Base-by-base conservation (phyloP, 2,797 vertebrate species). In the Podarcis siculus region DNA sequence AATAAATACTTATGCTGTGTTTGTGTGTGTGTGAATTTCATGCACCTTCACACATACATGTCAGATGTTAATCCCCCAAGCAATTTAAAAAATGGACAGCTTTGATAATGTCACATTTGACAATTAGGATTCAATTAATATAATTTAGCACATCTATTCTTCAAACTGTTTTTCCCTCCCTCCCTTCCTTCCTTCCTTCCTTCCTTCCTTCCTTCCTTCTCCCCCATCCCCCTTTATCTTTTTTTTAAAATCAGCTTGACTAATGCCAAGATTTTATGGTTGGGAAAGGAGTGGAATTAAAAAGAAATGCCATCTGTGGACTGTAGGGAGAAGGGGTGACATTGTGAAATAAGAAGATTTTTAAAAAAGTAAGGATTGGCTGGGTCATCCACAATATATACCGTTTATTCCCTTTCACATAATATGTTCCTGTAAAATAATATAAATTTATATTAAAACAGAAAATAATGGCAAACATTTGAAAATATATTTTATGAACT, bases 1-100 rank as follows among this genome's bases (percentile, higher is more conserved):
- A 92, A 90, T 87, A 88, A 95, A 30, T 49, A 45, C 42, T 45
- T 77, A 4, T 77, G 75, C 37, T 76, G 25, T 25, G 25, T 4
- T 9, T 73, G 5, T 37, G 35, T 49, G 35, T 37, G 72, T 42
- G 23, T 39, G 8, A 23, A 35, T 8, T 21, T 39, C 49, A 55
- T 55, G 49, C 21, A 10, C 23, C 4, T 17, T 23, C 73, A 75
- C 35, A 75, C 73, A 30, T 49, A 8, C 42, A 17, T 30, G 3
- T 7, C 49, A 45, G 76, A 49, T 30, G 17, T 45, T 27, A 25
- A 78, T 78, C 39, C 12, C 49, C 42, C 76, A 78, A 39, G 6
- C 42, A 78, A n/a, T 78, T 49, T 49, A 0, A 15, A 77, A 15
- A 13, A 27, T 49, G 27, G 25, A 49, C 45, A 78, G 13, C 13